Evolutionary conservation across 2,888 invertebrate species (phyloP), one percentile per base, ranked within the genome.

Genomic region (Athetis lepigone): DNA sequence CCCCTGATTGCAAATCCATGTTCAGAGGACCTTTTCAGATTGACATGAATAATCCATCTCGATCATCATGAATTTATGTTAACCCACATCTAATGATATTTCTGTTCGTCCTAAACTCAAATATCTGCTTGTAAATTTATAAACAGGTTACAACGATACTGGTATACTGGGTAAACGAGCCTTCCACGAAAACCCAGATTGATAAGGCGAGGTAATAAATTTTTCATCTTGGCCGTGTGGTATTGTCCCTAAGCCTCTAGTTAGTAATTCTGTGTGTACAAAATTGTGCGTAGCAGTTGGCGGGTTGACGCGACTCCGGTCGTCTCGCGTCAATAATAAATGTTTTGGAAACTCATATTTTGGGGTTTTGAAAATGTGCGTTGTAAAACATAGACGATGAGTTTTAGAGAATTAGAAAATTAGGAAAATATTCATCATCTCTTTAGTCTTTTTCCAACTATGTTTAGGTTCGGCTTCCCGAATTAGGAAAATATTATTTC

Each of bases 191-290:
- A 49, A 23, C 54, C 36, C 1, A 43, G 42, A 77, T 76, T 73
- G 65, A 79, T 78, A 73, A 74, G 56, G 71, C 65, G n/a, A 23
- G 57, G 64, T 67, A 71, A 79, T 79, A 71, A 79, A 79, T 80
- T 70, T 79, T 79, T 77, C 75, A 79, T 67, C 50, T 36, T 47
- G 43, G 25, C 43, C 39, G 33, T 68, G 37, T 60, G 57, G 71
- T 69, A 65, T 74, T 79, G 77, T 77, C 45, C 60, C 68, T 52
- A 67, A 73, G 56, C 49, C 43, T 43, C 56, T 77, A 67, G 45
- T 79, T 79, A 80, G 59, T 33, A n/a, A 79, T 79, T 79, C 80
- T 70, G 71, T 77, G 49, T 75, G 80, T 69, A 46, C 68, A 70
- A 77, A 74, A 77, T 65, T 70, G 51, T 59, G 71, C 54, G 57